Evolutionary conservation across 2,888 invertebrate species (phyloP).

Genomic region (Conchocele bisecta): DNA sequence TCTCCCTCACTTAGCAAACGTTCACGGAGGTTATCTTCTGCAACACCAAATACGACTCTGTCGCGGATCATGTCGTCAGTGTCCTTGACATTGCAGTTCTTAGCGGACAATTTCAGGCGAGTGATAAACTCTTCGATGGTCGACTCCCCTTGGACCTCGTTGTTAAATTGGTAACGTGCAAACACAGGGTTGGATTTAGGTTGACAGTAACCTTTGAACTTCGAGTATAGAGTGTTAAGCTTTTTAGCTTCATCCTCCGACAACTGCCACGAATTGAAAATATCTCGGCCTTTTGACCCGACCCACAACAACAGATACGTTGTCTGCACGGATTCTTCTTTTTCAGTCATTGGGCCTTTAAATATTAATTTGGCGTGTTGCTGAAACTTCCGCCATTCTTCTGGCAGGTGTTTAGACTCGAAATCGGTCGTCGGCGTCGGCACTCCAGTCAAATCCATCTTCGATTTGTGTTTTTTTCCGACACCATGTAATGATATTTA

Average conservation of each 20-base stretch:
- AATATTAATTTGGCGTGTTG: slow-evolving; percentile 39
- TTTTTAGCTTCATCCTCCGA: slow-evolving; percentile 5
- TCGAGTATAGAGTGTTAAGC: not conserved
- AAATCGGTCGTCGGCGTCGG: slow-evolving; percentile 38
- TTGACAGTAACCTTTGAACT: slow-evolving; percentile 28
- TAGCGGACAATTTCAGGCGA: slow-evolving; percentile 15
- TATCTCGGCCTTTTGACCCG: slow-evolving; percentile 33
- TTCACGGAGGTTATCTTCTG: not conserved
- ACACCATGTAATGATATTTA: no score
- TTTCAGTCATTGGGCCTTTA: slow-evolving; percentile 17
- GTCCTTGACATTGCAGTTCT: slow-evolving; percentile 12
- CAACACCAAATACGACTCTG: not conserved
- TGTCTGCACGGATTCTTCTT: slow-evolving; percentile 8
- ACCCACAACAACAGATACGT: slow-evolving; percentile 28
- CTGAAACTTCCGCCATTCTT: slow-evolving; percentile 39
- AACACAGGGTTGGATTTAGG: slow-evolving; percentile 35
- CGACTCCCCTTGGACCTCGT: slow-evolving; percentile 12
- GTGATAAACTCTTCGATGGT: slow-evolving; percentile 21
- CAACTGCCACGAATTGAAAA: slow-evolving; percentile 33
- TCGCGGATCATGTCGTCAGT: slow-evolving; percentile 13
- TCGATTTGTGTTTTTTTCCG: no score
- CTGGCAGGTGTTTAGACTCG: slow-evolving; percentile 29
- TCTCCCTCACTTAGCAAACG: not conserved
- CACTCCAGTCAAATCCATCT: slow-evolving; percentile 20
- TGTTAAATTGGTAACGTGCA: slow-evolving; percentile 32